Evolutionary conservation across 2,113 vertebrate species (phyloP).

Genomic region (Ochotona princeps): DNA sequence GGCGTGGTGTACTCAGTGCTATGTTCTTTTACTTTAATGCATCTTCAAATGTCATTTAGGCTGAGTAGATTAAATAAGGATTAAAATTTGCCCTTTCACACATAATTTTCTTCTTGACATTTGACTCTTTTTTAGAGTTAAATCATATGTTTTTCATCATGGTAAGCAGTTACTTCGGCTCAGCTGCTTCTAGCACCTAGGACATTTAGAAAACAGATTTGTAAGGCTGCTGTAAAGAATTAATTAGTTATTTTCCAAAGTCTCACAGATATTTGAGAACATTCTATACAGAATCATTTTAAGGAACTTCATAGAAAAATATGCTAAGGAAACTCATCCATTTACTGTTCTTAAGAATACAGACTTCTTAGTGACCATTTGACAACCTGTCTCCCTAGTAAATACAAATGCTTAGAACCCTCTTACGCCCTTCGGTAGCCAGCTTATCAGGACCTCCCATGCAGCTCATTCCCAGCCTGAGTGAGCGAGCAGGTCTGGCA

Average conservation of each 20-base stretch:
- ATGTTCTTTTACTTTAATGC: neutral
- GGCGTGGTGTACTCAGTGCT: neutral
- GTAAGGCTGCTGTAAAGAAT: neutral
- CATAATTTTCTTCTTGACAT: neutral
- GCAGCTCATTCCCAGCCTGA: constrained; percentile 28
- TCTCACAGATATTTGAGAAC: neutral
- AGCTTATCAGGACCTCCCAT: constrained; percentile 79
- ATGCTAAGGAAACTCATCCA: neutral
- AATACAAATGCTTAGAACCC: neutral
- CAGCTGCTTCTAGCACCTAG: neutral
- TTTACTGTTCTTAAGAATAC: neutral
- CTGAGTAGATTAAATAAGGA: constrained; percentile 8
- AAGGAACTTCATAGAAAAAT: neutral
- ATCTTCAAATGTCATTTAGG: neutral
- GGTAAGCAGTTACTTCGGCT: neutral
- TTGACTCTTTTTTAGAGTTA: neutral
- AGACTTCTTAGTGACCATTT: constrained; percentile 2
- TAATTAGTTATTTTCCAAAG: neutral
- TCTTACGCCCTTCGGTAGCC: neutral
- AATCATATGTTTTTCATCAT: neutral
- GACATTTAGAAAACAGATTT: neutral
- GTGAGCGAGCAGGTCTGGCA: constrained; percentile 75
- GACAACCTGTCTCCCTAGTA: neutral
- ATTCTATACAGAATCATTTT: constrained; percentile 30
- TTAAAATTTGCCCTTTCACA: neutral